Conservation (phyloP, 1,140 invertebrate species). For the Leptoteleia sp. region DNA sequence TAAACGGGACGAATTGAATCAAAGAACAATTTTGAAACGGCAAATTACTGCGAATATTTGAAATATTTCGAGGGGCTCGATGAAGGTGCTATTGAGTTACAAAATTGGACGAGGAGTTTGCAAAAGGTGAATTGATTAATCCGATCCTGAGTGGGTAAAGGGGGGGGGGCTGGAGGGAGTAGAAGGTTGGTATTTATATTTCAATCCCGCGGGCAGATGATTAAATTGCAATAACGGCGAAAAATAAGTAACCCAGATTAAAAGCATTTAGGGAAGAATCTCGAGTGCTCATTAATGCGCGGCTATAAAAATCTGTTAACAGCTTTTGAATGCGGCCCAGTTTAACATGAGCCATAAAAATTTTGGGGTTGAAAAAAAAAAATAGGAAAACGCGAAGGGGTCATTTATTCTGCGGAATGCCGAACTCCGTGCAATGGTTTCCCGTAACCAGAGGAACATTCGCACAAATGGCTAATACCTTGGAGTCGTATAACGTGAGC, state of each 20-base stretch:
- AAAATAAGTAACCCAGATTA: conserved; percentile 34
- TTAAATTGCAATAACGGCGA: conserved; percentile 48
- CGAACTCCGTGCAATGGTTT: conserved; percentile 64
- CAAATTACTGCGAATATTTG: too few species aligned
- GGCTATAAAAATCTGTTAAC: conserved; percentile 42
- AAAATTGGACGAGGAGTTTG: too few species aligned
- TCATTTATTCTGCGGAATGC: conserved; percentile 60
- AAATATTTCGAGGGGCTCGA: too few species aligned
- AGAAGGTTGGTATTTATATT: conserved; percentile 10
- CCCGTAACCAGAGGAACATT: conserved; percentile 64
- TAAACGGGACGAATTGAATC: too few species aligned
- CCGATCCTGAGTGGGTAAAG: too few species aligned
- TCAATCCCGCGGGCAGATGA: conserved; percentile 4
- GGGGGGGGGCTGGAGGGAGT: too few species aligned
- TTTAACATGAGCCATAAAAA: conserved; percentile 57
- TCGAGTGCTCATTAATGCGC: conserved; percentile 41
- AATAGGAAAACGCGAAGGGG: conserved; percentile 48
- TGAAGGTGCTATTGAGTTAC: too few species aligned
- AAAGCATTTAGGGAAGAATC: conserved; percentile 9
- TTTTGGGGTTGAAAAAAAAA: conserved; percentile 46
- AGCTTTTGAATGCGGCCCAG: conserved; percentile 32
- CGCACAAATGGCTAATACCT: conserved; percentile 64
- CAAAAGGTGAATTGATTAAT: conserved; percentile 6
- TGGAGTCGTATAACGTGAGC: conserved; percentile 64
- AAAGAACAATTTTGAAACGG: too few species aligned